A percentile compares a stretch with the other conserved stretches of the same genome.
These are phyloP conservation scores for Harpalus rufipes DNA, from an alignment of 2,888 invertebrate genomes.

Conservation along the genomic window DNA sequence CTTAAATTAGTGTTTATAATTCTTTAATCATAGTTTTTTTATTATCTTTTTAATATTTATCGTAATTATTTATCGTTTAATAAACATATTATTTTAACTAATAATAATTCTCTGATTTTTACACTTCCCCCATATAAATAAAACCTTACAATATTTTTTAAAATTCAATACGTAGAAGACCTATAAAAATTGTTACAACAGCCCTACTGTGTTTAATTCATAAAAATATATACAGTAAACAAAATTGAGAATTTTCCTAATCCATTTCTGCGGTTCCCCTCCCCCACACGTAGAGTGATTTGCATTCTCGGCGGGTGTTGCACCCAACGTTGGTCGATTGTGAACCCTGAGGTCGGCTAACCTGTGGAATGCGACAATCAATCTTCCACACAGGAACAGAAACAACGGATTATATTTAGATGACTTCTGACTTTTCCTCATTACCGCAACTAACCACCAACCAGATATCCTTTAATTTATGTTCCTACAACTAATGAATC, in stretches of 20 bases:
- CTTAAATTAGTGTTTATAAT: too few species aligned
- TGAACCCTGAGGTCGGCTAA: constrained; percentile 31
- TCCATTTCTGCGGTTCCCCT: not conserved
- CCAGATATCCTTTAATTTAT: not conserved
- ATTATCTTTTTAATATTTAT: too few species aligned
- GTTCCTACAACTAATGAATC: not conserved
- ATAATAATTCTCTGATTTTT: too few species aligned
- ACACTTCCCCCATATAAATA: too few species aligned
- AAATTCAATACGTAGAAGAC: too few species aligned
- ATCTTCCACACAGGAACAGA: constrained; percentile 23
- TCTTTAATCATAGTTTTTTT: too few species aligned
- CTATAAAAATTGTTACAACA: too few species aligned
- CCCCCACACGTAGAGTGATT: constrained; percentile 4
- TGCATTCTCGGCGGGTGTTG: constrained; percentile 46
- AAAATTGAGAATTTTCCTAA: not conserved
- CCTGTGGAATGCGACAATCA: constrained; percentile 57
- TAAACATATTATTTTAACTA: too few species aligned
- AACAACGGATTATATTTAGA: constrained; percentile 24
- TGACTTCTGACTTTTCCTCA: constrained; percentile 2
- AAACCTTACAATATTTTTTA: too few species aligned
- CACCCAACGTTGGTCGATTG: constrained; percentile 31
- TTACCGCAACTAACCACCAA: not conserved
- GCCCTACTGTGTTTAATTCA: too few species aligned
- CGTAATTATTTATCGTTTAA: too few species aligned
- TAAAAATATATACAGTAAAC: not conserved